Evolutionary conservation across 2,888 invertebrate genomes (phyloP).

Genomic region (Silvanus unidentatus): DNA sequence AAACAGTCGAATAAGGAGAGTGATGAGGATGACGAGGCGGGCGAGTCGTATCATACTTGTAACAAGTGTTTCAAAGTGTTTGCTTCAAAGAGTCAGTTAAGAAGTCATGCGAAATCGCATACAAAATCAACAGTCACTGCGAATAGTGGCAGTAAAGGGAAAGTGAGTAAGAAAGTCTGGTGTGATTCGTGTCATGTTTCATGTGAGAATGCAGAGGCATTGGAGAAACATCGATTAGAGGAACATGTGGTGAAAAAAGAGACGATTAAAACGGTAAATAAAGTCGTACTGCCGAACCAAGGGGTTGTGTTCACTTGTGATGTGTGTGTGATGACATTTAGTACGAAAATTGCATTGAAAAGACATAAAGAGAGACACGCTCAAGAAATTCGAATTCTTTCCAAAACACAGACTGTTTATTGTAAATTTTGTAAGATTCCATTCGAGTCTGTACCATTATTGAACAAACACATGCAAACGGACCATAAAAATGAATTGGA

Average conservation of each 20-base stretch:
- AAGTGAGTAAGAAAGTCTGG: slow-evolving; percentile 43
- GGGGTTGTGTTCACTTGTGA: slow-evolving; percentile 40
- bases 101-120: slow-evolving; percentile 49
- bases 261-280: slow-evolving; percentile 21
- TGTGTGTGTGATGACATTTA: slow-evolving; percentile 45
- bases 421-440: slow-evolving; percentile 41
- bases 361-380: slow-evolving; percentile 42
- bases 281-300: slow-evolving; percentile 19
- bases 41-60: slow-evolving; percentile 42
- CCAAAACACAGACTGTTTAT: slow-evolving; percentile 19
- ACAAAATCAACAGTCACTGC: slow-evolving; percentile 37
- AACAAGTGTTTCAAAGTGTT: slow-evolving; percentile 50
- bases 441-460: slow-evolving; percentile 26
- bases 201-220: slow-evolving; percentile 50
- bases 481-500: slow-evolving; percentile 33
- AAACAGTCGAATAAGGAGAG: slow-evolving; percentile 8
- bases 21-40: slow-evolving; percentile 18
- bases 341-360: slow-evolving; percentile 40
- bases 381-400: slow-evolving; percentile 13
- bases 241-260: slow-evolving; percentile 33
- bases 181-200: slow-evolving; percentile 62
- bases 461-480: slow-evolving; percentile 37
- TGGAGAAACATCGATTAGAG: slow-evolving; percentile 53
- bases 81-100: slow-evolving; percentile 43
- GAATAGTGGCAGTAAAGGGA: slow-evolving; percentile 21